Base-by-base conservation (phyloP, 2,888 invertebrate species). In the Apamea sordens region DNA sequence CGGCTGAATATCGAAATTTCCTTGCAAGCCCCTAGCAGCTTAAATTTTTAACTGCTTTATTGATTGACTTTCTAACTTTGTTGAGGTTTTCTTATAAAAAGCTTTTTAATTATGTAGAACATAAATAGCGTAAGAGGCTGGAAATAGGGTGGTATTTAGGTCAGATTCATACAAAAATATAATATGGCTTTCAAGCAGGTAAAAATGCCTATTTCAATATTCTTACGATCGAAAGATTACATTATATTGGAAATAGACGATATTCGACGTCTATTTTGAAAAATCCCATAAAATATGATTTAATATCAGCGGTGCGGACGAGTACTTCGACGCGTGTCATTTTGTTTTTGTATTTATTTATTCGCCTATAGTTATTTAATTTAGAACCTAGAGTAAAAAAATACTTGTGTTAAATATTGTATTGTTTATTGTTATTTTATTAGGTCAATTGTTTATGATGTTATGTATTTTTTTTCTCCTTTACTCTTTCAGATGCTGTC, bases 11-110 rank as follows among this genome's bases (percentile, higher is more conserved):
- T 77, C 47, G 76, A 77, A 83, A 84, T 82, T 81, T 74, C n/a
- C 73, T 67, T 61, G 18, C 56, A 73, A 82, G 64, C 50, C 56
- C 32, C 11, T 21, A 78, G 76, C 47, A 79, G 75, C 78, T 80
- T 88, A 67, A 69, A 89, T 88, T 88, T 88, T 88, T 88, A 83
- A 88, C 83, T 68, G 73, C 83, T 84, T 86, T 86, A 88, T 90
- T 83, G 89, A 88, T 88, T 88, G 74, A 78, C 63, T 76, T 28
- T 13, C 71, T 59, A 80, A 83, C 77, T 88, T 88, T 74, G 65
- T 80, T 79, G 59, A 70, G 76, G 59, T 80, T 79, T 83, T 76
- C 73, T 79, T 89, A 56, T 32, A 73, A 69, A 77, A 82, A 75
- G 75, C 53, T 64, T 56, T 79, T 76, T 81, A 44, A 44, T 69